These are phyloP conservation scores for Isoperla grammatica DNA, from an alignment of 2,888 invertebrate species.

Conservation along the genomic window DNA sequence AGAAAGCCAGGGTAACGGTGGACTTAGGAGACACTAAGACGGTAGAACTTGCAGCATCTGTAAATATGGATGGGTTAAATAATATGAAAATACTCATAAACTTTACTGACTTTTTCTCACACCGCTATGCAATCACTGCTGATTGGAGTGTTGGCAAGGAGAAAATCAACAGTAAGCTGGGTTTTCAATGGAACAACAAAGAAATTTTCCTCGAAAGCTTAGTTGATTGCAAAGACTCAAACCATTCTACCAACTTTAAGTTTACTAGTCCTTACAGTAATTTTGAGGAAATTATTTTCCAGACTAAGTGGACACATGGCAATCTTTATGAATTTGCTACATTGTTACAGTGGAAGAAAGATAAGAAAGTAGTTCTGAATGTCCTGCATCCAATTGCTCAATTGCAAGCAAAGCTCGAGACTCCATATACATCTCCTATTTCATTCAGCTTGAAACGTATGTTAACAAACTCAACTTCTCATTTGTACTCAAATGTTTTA, in stretches of 20 bases:
- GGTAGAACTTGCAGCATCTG: background rate
- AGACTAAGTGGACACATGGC: background rate
- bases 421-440: too few relatives aligned
- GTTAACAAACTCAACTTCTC: too few relatives aligned
- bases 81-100: conserved; percentile 13
- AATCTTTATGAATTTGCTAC: too few relatives aligned
- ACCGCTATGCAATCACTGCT: conserved; percentile 8
- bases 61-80: conserved; percentile 9
- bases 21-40: conserved; percentile 13
- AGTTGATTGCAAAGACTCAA: background rate
- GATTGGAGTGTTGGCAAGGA: conserved; percentile 5
- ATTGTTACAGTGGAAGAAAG: too few relatives aligned
- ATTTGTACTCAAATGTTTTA: background rate
- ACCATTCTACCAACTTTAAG: background rate
- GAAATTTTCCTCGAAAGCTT: background rate
- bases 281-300: background rate
- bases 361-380: too few relatives aligned
- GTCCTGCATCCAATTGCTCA: too few relatives aligned
- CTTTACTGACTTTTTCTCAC: conserved; percentile 4
- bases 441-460: too few relatives aligned
- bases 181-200: conserved; percentile 5
- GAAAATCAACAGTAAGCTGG: background rate
- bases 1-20: conserved; percentile 16
- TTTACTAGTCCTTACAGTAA: conserved; percentile 1
- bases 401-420: too few relatives aligned